Percentiles rank a stretch among this genome's conserved stretches.
Evolutionary conservation across 2,888 invertebrate genomes (phyloP).

Genomic region (Drosophila prolongata): DNA sequence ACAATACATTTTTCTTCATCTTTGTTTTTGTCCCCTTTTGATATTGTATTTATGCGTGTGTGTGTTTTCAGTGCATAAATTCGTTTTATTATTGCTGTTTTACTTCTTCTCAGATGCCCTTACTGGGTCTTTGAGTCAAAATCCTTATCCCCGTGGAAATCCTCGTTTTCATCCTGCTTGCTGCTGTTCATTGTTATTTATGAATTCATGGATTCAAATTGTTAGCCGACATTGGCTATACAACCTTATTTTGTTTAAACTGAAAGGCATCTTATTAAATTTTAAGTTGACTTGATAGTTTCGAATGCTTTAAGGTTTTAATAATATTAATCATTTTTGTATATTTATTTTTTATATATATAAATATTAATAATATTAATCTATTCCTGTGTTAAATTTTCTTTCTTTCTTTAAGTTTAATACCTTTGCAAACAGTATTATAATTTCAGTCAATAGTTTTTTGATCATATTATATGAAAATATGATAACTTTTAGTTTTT

Average conservation of each 20-base stretch:
- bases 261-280: no score
- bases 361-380: no score
- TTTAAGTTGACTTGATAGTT: background rate
- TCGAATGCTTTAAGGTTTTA: background rate
- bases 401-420: no score
- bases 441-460: no score
- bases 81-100: conserved; percentile 44
- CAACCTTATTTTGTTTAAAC: background rate
- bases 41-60: conserved; percentile 35
- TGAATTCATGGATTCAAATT: conserved; percentile 39
- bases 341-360: no score
- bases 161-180: conserved; percentile 15
- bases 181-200: conserved; percentile 34
- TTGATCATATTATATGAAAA: no score
- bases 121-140: background rate
- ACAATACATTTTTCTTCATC: conserved; percentile 46
- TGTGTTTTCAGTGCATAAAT: conserved; percentile 44
- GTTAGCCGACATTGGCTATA: conserved; percentile 7
- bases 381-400: no score
- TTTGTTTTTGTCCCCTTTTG: conserved; percentile 44
- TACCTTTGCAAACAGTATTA: no score
- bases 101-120: conserved; percentile 18
- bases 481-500: no score
- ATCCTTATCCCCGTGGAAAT: conserved; percentile 15
- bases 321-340: background rate